Percentiles rank a stretch among this genome's conserved stretches.
Evolutionary conservation across 2,113 vertebrate species (phyloP).

Genomic region (Percina caprodes): DNA sequence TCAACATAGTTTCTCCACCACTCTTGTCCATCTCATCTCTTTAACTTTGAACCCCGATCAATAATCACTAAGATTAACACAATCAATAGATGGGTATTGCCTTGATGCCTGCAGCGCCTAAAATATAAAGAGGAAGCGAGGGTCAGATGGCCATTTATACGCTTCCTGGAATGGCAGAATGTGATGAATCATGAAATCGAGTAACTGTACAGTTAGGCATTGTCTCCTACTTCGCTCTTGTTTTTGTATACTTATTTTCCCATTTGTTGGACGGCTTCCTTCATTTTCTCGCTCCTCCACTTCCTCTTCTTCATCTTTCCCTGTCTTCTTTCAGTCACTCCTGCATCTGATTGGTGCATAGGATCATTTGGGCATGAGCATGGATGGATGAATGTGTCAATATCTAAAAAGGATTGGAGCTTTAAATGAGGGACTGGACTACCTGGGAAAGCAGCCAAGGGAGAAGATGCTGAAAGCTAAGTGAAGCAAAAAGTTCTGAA

Average conservation of each 20-base stretch:
- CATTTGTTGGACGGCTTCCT: slow-evolving; percentile 24
- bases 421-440: slow-evolving; percentile 59
- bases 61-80: slow-evolving; percentile 67
- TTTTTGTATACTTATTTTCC: slow-evolving; percentile 49
- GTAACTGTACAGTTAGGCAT: slow-evolving; percentile 35
- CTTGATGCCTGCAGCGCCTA: slow-evolving; percentile 47
- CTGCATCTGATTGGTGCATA: slow-evolving; percentile 56
- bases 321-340: slow-evolving; percentile 14
- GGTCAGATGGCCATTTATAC: slow-evolving; percentile 42
- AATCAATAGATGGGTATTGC: slow-evolving; percentile 65
- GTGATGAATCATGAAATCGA: slow-evolving; percentile 62
- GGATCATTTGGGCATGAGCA: slow-evolving; percentile 64
- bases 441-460: slow-evolving; percentile 62
- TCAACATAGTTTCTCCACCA: slow-evolving; percentile 18
- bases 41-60: slow-evolving; percentile 70
- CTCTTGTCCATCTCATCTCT: slow-evolving; percentile 39
- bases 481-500: slow-evolving; percentile 46
- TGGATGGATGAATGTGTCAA: slow-evolving; percentile 71
- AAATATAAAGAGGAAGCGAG: slow-evolving; percentile 54
- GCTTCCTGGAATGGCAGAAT: slow-evolving; percentile 60
- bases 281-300: not conserved
- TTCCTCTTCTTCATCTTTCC: slow-evolving; percentile 1
- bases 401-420: slow-evolving; percentile 69
- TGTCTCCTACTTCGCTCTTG: slow-evolving; percentile 24
- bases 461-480: slow-evolving; percentile 58